Evolutionary conservation across 2,888 invertebrate genomes (phyloP), one percentile per base, ranked within the genome.

Genomic region (Volucella bombylans): DNA sequence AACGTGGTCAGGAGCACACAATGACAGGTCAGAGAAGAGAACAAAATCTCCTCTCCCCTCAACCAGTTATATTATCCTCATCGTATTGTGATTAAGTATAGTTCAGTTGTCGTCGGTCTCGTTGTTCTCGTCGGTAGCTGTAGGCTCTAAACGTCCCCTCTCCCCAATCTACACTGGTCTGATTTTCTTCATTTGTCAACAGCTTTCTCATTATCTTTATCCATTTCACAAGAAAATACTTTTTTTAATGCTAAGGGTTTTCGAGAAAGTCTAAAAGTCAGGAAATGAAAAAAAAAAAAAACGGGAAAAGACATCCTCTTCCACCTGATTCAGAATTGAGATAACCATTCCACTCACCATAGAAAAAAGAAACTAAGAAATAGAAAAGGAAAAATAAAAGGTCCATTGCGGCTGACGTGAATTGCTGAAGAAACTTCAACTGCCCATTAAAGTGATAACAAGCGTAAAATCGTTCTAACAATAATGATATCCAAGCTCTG

Each of bases 371-470:
- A 14, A 39, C 11, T 15, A 14, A 31, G 14, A 23, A 54, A 31
- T 4, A 6, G 52, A 43, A 14, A 8, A 52, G 12, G 9, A n/a
- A 57, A 39, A 39, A 47, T 47, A 18, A 45, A 47, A 12, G 8
- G 47, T 49, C 69, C 6, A 69, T 57, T 57, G 31, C n/a, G 57
- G 65, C 23, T 4, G 68, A 18, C 39, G 47, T 14, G 59, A 62
- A 67, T 67, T 39, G 55, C 18, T 10, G 1, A 11, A 45, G 71
- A 52, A 79, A 59, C 43, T 71, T 64, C 57, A 59, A 54, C 38
- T 50, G 55, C 52, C 72, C 47, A 82, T 82, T 73, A 78, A 73
- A 72, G 78, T 68, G 72, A 73, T 82, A 77, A 82, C 78, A 67
- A 78, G 78, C 78, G 73, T 62, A 64, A 82, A 78, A 82, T 78